phyloP scores from a whole-genome alignment of 2,113 vertebrate species.

The Oryzias melastigma region DNA sequence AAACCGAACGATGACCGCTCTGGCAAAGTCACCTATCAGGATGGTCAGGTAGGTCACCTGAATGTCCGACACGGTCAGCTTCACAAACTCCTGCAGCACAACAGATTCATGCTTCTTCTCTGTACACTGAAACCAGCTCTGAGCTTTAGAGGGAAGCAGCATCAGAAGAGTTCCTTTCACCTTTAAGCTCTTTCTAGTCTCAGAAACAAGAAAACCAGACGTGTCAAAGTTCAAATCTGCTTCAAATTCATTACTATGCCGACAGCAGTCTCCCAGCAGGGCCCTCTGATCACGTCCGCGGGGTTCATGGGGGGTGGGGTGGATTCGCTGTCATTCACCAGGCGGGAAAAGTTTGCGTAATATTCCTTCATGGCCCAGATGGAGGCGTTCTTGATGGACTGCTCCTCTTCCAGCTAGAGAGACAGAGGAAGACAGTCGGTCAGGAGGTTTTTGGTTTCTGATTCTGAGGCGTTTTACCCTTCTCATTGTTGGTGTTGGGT shows the following conservation, averaged over 20 bases:
- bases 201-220: no score
- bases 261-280: conserved; percentile 97
- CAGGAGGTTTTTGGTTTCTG: background rate
- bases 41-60: conserved; percentile 95
- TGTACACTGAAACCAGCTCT: background rate
- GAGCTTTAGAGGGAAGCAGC: no score
- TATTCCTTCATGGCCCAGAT: conserved; percentile 84
- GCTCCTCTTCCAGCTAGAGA: conserved; percentile 85
- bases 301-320: conserved; percentile 84
- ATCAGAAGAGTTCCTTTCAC: no score
- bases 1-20: conserved; percentile 94
- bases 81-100: conserved; percentile 87
- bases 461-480: no score
- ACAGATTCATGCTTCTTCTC: background rate
- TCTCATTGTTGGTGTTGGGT: no score
- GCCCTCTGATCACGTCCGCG: conserved; percentile 89
- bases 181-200: no score
- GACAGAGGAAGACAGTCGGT: conserved; percentile 1
- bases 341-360: conserved; percentile 78
- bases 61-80: conserved; percentile 95
- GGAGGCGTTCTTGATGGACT: conserved; percentile 84
- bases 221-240: background rate
- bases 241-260: conserved; percentile 83
- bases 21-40: conserved; percentile 92
- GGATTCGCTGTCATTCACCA: conserved; percentile 64